Evolutionary conservation across 2,113 vertebrate genomes (phyloP).

Genomic region (Bucco capensis): DNA sequence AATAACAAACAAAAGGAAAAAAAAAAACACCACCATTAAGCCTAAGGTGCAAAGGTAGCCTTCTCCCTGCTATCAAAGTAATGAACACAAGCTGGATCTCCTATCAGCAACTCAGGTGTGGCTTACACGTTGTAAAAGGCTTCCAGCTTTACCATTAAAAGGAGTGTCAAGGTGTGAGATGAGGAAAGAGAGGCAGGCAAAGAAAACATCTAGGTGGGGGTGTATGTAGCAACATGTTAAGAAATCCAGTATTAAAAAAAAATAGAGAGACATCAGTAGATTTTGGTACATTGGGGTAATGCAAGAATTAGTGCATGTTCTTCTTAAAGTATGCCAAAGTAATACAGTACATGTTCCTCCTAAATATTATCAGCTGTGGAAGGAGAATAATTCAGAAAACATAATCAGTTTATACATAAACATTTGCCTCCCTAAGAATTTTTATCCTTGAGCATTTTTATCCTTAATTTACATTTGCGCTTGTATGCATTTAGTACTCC

Average conservation of each 20-base stretch:
- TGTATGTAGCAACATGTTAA: neutral
- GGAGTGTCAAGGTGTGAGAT: neutral
- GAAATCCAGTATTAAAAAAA: neutral
- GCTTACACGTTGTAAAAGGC: neutral
- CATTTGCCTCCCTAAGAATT: neutral
- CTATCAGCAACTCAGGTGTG: conserved; percentile 18
- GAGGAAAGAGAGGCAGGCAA: neutral
- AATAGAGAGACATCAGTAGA: neutral
- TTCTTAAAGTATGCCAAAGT: neutral
- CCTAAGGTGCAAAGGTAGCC: neutral
- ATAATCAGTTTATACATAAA: neutral
- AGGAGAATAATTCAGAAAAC: neutral
- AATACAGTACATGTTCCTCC: neutral
- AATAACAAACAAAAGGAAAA: neutral
- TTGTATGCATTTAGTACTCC: neutral
- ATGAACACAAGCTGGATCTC: neutral
- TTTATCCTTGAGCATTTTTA: conserved; percentile 17
- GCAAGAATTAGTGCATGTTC: neutral
- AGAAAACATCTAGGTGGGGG: fast-evolving
- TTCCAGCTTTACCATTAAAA: neutral
- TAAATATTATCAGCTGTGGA: neutral
- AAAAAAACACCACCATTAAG: neutral
- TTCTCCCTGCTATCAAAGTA: neutral
- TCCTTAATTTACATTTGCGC: neutral
- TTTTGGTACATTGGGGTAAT: neutral